Evolutionary conservation across 2,888 invertebrate genomes (phyloP), one percentile per base, ranked within the genome.

Genomic region (Callosobruchus maculatus): DNA sequence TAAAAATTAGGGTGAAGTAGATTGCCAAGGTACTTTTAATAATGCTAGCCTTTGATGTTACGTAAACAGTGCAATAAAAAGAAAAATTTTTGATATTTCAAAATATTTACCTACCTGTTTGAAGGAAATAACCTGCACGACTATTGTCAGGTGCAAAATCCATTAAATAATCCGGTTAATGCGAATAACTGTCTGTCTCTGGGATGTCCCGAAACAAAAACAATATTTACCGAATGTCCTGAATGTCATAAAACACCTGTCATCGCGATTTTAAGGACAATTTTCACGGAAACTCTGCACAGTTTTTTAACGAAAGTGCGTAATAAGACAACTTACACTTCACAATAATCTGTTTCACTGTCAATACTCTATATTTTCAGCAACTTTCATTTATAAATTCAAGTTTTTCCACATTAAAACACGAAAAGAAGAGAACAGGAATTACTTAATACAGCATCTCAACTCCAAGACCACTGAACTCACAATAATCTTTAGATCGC

Each of bases 361-460:
- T 72, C 18, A 67, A 71, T 70, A 71, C 67, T 72, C 21, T 22
- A 22, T n/a, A 49, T 66, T 70, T 68, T 70, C 26, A 68, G 70
- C 70, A 75, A 74, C 71, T 72, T 67, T 73, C 67, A 69, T 22
- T 73, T 76, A 77, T 78, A 74, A 74, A 73, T 72, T 73, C 74
- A 75, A 75, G 71, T 75, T 78, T 75, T 77, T 74, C 70, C 22
- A 71, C 70, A 71, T 71, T 70, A 74, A 75, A 74, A 74, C 77
- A 74, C 78, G 71, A 71, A 73, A 49, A 5, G 73, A 73, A 75
- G 76, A 74, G 72, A 72, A 74, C 76, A 74, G 74, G 75, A 76
- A 79, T 78, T 79, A 77, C 77, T 79, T 76, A 76, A 78, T 78
- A 77, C 79, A 79, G 79, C 79, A 78, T 79, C 79, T 79, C 78